phyloP scores from a whole-genome alignment of 2,797 vertebrate genomes.

The Hemitrygon akajei region DNA sequence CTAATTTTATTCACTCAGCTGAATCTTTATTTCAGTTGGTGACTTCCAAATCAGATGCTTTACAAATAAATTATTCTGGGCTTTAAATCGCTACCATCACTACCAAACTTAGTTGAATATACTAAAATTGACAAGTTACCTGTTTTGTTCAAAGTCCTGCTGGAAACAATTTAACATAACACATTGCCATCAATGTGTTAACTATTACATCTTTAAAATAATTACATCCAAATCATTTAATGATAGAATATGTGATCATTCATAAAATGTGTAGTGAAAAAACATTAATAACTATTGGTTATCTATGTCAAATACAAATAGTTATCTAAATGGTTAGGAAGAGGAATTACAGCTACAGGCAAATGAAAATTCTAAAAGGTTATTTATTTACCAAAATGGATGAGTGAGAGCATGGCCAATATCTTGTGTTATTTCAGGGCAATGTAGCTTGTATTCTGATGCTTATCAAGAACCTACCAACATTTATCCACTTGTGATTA shows the following conservation, averaged over 20 bases:
- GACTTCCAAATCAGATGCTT: not conserved
- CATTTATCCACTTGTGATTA: slow-evolving; percentile 52
- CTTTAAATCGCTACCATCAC: not conserved
- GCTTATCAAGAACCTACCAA: slow-evolving; percentile 67
- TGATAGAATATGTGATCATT: not conserved
- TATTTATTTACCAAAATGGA: slow-evolving; percentile 51
- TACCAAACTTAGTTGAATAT: not conserved
- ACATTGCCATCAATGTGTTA: not conserved
- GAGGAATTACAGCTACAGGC: slow-evolving; percentile 37
- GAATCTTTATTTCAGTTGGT: not conserved
- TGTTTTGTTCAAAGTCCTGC: not conserved
- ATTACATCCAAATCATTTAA: not conserved
- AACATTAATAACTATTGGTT: not conserved
- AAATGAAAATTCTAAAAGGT: slow-evolving; percentile 41
- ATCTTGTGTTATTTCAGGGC: slow-evolving; percentile 55
- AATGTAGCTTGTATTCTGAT: slow-evolving; percentile 63
- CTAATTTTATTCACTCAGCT: not conserved
- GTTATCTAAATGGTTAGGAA: not conserved
- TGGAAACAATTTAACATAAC: not conserved
- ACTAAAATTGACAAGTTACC: not conserved
- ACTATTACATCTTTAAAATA: not conserved
- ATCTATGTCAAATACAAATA: not conserved
- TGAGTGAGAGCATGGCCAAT: slow-evolving; percentile 59
- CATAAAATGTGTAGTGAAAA: not conserved
- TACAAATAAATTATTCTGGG: not conserved